Conservation (phyloP, 2,113 vertebrate genomes). For the Malurus elegans region DNA sequence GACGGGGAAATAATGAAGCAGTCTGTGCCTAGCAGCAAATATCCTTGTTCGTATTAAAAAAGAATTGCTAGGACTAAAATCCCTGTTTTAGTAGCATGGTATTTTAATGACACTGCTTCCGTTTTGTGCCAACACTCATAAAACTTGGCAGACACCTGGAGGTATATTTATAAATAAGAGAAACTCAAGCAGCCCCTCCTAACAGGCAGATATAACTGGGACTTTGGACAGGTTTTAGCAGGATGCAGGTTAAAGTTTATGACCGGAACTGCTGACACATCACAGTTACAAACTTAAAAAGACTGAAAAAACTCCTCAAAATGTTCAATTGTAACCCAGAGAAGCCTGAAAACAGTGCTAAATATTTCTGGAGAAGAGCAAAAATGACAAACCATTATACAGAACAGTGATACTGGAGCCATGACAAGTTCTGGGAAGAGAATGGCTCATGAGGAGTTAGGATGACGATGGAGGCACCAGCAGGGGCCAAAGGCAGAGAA, state of each 20-base stretch:
- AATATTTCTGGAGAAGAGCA: not conserved
- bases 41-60: not conserved
- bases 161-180: not conserved
- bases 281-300: not conserved
- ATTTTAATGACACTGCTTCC: not conserved
- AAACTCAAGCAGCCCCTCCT: not conserved
- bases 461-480: not conserved
- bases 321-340: not conserved
- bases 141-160: not conserved
- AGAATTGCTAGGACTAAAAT: not conserved
- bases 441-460: not conserved
- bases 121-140: not conserved
- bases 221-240: not conserved
- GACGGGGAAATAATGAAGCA: not conserved
- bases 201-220: not conserved
- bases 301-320: not conserved
- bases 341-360: not conserved
- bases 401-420: not conserved
- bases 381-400: not conserved
- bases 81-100: not conserved
- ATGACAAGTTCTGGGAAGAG: accelerated
- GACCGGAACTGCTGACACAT: not conserved
- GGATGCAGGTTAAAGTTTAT: not conserved
- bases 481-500: not conserved
- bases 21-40: not conserved